Conservation (phyloP, 2,113 vertebrate species). For the Piprites chloris region DNA sequence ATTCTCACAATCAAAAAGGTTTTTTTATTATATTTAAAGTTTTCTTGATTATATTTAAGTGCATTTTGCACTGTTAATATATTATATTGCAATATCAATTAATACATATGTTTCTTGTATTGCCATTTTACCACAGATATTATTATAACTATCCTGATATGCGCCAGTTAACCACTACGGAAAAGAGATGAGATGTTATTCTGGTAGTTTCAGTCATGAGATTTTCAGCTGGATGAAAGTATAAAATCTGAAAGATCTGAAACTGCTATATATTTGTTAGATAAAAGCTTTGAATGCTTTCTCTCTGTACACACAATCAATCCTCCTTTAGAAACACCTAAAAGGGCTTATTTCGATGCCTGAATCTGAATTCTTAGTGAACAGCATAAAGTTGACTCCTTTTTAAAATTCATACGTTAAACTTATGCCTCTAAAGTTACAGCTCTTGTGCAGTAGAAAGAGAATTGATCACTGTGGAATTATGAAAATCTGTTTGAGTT, state of each 20-base stretch:
- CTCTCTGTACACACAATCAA: neutral
- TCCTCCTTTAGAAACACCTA: neutral
- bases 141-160: neutral
- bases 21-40: neutral
- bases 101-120: neutral
- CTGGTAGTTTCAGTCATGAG: neutral
- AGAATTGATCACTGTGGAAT: neutral
- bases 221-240: neutral
- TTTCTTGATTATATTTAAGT: neutral
- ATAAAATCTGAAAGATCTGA: neutral
- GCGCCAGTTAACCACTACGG: neutral
- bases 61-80: neutral
- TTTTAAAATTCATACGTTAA: neutral
- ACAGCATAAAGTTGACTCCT: neutral
- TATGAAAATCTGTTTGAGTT: neutral
- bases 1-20: neutral
- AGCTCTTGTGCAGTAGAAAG: neutral
- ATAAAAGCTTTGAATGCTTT: neutral
- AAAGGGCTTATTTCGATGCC: neutral
- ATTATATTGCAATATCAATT: neutral
- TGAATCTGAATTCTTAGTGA: neutral
- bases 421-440: neutral
- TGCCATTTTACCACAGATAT: neutral
- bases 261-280: neutral
- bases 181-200: neutral